Evolutionary conservation across 2,113 vertebrate genomes (phyloP), one percentile per base, ranked within the genome.

Genomic region (Sinocyclocheilus grahami): DNA sequence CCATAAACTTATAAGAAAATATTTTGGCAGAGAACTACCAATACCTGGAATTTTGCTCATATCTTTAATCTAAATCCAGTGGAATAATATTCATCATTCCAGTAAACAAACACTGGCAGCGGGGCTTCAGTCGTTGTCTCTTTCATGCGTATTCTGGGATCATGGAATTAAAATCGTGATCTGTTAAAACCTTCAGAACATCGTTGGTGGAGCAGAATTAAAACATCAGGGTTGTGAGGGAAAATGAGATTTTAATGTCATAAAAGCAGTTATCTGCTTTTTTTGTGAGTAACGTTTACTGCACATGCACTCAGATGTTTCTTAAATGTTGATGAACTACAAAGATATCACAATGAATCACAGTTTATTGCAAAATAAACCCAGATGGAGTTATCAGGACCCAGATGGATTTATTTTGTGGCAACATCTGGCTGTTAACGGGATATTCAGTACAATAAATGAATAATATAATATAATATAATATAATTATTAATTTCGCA

Each of bases 81-180:
- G 69, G 69, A 42, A 22, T 63, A 22, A n/a, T 39, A 9, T 42
- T 27, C 30, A 39, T 60, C 12, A 18, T 48, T 67, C n/a, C 60
- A 18, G 60, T 81, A 81, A 65, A 65, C 60, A 81, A 80, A 63
- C 58, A 16, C 20, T 62, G 33, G 16, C 53, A 10, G 18, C 10
- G 6, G 53, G 33, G 18, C 18, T 22, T 9, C 18, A 42, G 69
- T 1, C 0, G 60, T n/a, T 4, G 2, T 65, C 14, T 81, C 60
- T 81, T 80, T 80, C 37, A 80, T 81, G 79, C 48, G 39, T n/a
- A 10, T 14, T 65, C 60, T 65, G 79, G 63, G 60, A 65, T 48
- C 37, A 30, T 65, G n/a, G n/a, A 46, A 65, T 20, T 65, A 20
- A 42, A 81, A 30, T 16, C 39, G 3, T 48, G n/a, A 75, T 75